These are phyloP conservation scores for Sialia sialis DNA, from an alignment of 2,113 vertebrate genomes.

Conservation along the genomic window DNA sequence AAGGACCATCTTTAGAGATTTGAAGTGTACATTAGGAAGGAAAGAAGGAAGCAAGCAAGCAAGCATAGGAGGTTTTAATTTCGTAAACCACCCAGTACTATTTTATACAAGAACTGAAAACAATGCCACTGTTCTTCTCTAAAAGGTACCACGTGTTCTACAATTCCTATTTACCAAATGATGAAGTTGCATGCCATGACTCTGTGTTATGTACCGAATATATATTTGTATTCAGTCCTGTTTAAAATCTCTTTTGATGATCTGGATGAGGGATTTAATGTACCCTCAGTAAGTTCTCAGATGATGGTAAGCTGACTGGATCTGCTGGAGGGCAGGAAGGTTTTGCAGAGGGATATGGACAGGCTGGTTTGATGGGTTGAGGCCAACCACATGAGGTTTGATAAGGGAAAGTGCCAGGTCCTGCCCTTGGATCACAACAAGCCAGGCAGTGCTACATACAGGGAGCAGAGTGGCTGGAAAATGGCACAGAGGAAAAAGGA, in stretches of 20 bases:
- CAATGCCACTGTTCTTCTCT: neutral
- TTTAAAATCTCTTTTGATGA: neutral
- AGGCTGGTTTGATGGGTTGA: neutral
- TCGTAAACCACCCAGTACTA: neutral
- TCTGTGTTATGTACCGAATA: neutral
- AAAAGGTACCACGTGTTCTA: neutral
- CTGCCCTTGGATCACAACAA: neutral
- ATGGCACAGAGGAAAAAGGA: too few species aligned
- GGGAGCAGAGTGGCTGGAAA: neutral
- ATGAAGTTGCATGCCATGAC: neutral
- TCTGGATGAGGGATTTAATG: neutral
- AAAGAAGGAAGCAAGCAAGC: neutral
- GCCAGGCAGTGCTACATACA: neutral
- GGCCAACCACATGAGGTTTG: fast-evolving
- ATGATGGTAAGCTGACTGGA: neutral
- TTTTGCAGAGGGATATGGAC: neutral
- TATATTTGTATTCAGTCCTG: neutral
- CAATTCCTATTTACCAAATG: neutral
- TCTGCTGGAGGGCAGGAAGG: neutral
- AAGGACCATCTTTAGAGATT: neutral
- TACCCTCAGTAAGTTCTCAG: neutral
- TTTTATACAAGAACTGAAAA: neutral
- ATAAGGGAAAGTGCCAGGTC: neutral
- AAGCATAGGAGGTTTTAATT: neutral
- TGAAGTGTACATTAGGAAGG: neutral